phyloP scores from a whole-genome alignment of 2,113 vertebrate genomes.

The Rhea americana region DNA sequence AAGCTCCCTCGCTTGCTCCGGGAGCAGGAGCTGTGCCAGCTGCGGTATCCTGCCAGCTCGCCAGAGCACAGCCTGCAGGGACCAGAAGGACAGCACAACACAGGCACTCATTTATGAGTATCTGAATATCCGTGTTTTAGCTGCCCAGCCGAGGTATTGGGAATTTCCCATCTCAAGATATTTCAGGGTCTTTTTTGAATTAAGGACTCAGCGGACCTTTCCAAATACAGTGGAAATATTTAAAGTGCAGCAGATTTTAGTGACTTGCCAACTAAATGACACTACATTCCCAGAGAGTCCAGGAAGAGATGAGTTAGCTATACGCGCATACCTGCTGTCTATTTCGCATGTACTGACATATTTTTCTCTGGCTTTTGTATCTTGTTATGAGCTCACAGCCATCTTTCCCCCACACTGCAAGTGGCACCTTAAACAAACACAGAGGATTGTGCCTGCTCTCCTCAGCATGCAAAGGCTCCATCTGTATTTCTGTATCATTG shows the following conservation, averaged over 20 bases:
- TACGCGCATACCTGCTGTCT: background rate
- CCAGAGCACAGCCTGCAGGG: background rate
- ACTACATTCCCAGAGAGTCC: background rate
- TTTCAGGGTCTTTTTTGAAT: background rate
- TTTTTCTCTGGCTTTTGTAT: background rate
- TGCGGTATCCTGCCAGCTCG: constrained; percentile 17
- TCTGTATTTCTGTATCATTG: background rate
- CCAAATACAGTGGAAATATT: background rate
- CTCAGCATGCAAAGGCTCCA: background rate
- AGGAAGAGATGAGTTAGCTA: background rate
- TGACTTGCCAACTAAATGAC: background rate
- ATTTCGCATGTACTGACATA: background rate
- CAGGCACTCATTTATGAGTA: background rate
- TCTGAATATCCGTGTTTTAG: background rate
- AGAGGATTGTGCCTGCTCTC: background rate
- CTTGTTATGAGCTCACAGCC: background rate
- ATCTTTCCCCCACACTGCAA: background rate
- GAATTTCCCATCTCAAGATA: background rate
- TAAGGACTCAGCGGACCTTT: background rate
- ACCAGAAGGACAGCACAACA: background rate
- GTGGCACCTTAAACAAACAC: background rate
- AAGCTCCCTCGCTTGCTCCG: background rate
- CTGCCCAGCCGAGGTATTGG: background rate
- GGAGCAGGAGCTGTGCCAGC: constrained; percentile 45
- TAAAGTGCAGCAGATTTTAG: background rate